Evolutionary conservation across 2,888 invertebrate species (phyloP).

Genomic region (Bruchidius siliquastri): DNA sequence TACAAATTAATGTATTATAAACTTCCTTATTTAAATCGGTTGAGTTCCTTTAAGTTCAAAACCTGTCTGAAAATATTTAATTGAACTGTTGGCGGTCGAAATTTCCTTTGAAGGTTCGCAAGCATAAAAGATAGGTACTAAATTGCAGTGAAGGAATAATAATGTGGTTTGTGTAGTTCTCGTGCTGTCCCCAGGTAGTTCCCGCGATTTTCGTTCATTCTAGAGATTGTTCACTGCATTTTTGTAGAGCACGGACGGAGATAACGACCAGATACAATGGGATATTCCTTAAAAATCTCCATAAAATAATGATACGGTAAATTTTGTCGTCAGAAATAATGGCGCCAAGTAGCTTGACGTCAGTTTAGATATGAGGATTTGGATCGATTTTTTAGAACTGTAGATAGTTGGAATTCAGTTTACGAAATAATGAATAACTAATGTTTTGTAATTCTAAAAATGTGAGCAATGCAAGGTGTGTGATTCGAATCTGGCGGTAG

Average conservation of each 20-base stretch:
- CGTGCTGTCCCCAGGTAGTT: conserved; percentile 25
- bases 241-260: neutral
- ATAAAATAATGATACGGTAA: neutral
- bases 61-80: neutral
- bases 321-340: no score
- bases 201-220: conserved; percentile 12
- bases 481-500: no score
- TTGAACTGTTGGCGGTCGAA: neutral
- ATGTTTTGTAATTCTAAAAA: no score
- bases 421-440: no score
- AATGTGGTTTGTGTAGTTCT: conserved; percentile 2
- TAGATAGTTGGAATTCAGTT: no score
- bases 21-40: neutral
- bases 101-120: neutral
- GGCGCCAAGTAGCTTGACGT: no score
- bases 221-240: neutral
- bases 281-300: neutral
- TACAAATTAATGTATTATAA: neutral
- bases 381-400: no score
- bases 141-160: neutral
- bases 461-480: no score
- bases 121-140: neutral
- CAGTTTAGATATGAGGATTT: no score
- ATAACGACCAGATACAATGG: neutral
- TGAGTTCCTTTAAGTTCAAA: neutral